Conservation (phyloP, 2,888 invertebrate species). For the Drosophila limbata region DNA sequence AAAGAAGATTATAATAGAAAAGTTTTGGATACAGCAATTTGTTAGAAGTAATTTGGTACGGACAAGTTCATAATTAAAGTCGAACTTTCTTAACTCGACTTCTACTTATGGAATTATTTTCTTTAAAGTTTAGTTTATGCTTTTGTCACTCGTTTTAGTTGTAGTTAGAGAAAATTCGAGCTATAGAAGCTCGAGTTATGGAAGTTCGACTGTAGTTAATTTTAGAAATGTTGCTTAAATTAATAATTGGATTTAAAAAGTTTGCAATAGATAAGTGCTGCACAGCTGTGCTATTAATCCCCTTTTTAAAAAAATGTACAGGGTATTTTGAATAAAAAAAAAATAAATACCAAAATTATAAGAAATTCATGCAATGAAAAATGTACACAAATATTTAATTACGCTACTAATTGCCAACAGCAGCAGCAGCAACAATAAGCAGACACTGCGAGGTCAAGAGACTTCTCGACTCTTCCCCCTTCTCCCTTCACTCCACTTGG, state of each 20-base stretch:
- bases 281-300: background rate
- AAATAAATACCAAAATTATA: slow-evolving; percentile 24
- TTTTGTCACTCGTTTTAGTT: no score
- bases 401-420: slow-evolving; percentile 73
- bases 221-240: no score
- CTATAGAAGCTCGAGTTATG: no score
- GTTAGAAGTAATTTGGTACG: background rate
- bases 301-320: background rate
- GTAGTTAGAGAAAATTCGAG: no score
- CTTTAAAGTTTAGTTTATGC: no score
- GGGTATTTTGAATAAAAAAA: slow-evolving; percentile 22
- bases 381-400: slow-evolving; percentile 75
- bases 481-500: slow-evolving; percentile 9
- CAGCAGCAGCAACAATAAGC: slow-evolving; percentile 33
- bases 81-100: no score
- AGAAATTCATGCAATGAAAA: slow-evolving; percentile 37
- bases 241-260: no score
- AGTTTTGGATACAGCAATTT: background rate
- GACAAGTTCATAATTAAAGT: background rate
- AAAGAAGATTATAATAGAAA: background rate
- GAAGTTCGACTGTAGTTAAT: no score
- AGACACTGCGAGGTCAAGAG: slow-evolving; percentile 67
- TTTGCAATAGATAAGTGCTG: no score
- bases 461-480: slow-evolving; percentile 15
- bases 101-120: no score